These are phyloP conservation scores for Criorhina ranunculi DNA, from an alignment of 2,888 invertebrate species.

Conservation along the genomic window DNA sequence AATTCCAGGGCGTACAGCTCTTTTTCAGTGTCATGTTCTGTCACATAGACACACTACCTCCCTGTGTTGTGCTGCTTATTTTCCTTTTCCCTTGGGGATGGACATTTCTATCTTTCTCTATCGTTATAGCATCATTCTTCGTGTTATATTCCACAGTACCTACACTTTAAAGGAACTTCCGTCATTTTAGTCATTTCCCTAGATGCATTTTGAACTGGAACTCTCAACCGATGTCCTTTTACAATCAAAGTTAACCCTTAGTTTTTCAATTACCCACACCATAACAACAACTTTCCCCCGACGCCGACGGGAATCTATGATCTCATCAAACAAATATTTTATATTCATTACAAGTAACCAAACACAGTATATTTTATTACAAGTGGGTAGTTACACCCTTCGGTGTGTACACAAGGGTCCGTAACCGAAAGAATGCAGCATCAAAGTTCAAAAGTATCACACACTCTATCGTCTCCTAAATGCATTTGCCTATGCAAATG, in stretches of 20 bases:
- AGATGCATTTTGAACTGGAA: background rate
- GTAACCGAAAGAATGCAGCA: conserved; percentile 10
- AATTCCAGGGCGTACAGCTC: conserved; percentile 4
- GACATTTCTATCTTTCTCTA: background rate
- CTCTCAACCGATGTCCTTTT: background rate
- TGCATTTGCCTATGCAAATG: conserved; percentile 75
- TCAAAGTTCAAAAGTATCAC: conserved; percentile 39
- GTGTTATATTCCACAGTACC: background rate
- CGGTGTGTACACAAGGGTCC: background rate
- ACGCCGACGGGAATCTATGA: no score
- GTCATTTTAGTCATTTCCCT: conserved; percentile 18
- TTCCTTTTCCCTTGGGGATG: background rate
- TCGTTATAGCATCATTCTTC: background rate
- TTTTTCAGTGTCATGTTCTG: conserved; percentile 7
- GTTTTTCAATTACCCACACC: conserved; percentile 24
- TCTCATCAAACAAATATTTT: conserved; percentile 45
- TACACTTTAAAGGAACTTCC: conserved; percentile 14
- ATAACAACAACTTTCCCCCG: no score
- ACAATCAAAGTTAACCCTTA: background rate
- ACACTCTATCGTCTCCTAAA: conserved; percentile 8
- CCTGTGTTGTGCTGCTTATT: background rate
- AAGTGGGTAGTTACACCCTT: conserved; percentile 21
- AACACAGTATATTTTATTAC: background rate
- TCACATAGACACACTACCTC: background rate
- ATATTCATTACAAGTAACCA: conserved; percentile 25